Evolutionary conservation across 2,797 vertebrate genomes (phyloP).

Genomic region (Philypnodon macrostomus): DNA sequence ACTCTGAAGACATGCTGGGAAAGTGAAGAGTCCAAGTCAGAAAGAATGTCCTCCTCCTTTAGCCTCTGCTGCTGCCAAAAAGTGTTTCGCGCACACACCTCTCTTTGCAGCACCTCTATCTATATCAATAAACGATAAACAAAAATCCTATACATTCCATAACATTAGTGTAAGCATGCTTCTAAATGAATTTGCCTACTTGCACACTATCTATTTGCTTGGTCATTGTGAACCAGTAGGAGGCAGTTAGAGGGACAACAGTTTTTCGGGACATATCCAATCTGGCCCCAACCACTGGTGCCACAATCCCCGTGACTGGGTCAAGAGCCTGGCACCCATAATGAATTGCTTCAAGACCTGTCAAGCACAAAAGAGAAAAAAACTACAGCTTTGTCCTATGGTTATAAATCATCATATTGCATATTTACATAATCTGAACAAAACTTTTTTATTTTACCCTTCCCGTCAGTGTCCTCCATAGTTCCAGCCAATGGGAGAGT

Average conservation of each 20-base stretch:
- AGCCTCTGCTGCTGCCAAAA: constrained; percentile 80
- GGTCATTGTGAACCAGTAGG: constrained; percentile 66
- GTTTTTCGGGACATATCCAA: constrained; percentile 68
- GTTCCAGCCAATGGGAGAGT: constrained; percentile 80
- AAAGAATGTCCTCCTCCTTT: constrained; percentile 76
- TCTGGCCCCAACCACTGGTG: constrained; percentile 81
- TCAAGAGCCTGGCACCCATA: constrained; percentile 80
- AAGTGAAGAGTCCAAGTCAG: constrained; percentile 68
- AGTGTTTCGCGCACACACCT: constrained; percentile 66
- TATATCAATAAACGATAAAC: constrained; percentile 39
- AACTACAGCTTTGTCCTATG: background rate
- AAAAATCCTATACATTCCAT: too few species aligned
- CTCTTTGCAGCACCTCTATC: constrained; percentile 79
- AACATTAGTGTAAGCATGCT: background rate
- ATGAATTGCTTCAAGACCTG: constrained; percentile 85
- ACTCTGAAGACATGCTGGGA: constrained; percentile 50
- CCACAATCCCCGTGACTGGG: constrained; percentile 77
- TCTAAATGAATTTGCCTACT: constrained; percentile 57
- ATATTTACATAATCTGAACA: constrained; percentile 2
- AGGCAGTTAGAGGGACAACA: constrained; percentile 79
- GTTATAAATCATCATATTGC: background rate
- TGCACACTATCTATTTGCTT: constrained; percentile 70
- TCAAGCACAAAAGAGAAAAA: background rate
- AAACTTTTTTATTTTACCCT: constrained; percentile 68
- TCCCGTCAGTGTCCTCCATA: constrained; percentile 84